Conservation (phyloP, 2,888 invertebrate species). For the Thysanoteuthis rhombus region DNA sequence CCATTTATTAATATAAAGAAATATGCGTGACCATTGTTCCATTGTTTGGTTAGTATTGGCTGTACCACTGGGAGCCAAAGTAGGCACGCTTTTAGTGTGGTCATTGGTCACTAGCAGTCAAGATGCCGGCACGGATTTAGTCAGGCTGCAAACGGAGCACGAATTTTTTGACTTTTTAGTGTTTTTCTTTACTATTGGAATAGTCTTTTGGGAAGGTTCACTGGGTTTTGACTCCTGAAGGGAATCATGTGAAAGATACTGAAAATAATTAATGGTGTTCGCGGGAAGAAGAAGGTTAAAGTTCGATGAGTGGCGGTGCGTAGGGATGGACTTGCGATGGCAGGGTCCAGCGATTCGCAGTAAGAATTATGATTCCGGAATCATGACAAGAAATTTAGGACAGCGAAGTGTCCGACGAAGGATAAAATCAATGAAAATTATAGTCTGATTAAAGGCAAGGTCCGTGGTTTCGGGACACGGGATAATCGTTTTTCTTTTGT, state of each 20-base stretch:
- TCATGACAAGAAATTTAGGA: too few species aligned
- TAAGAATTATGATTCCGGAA: too few species aligned
- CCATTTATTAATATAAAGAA: neutral
- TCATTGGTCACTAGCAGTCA: neutral
- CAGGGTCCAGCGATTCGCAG: too few species aligned
- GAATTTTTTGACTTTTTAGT: neutral
- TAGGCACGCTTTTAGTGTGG: neutral
- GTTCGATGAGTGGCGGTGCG: neutral
- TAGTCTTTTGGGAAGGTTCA: neutral
- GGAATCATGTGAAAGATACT: neutral
- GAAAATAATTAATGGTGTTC: neutral
- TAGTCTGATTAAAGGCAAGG: too few species aligned
- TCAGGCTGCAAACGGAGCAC: neutral
- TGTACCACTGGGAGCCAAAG: neutral
- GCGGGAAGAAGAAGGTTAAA: neutral
- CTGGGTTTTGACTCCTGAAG: neutral
- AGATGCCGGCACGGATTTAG: neutral
- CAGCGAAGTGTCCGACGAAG: too few species aligned
- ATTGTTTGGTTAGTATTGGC: neutral
- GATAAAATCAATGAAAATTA: too few species aligned
- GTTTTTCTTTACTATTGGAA: neutral
- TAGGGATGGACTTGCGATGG: too few species aligned
- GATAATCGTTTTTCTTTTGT: too few species aligned
- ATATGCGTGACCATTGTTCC: neutral
- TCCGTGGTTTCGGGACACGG: too few species aligned